Base-by-base conservation (phyloP, 2,797 vertebrate genomes). In the Florisuga fusca region DNA sequence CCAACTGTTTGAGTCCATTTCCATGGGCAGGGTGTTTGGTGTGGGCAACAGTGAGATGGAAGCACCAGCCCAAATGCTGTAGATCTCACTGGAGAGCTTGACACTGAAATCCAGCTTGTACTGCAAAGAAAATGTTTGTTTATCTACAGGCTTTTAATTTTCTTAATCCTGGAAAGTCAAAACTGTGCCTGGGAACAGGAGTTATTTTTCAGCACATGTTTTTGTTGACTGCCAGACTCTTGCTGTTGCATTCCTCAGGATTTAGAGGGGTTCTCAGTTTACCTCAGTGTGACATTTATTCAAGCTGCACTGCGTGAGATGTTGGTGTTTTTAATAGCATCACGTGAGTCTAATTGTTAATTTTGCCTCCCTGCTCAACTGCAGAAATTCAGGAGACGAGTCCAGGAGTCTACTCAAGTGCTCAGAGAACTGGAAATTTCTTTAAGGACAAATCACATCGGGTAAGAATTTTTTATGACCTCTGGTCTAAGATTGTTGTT, bases 371-470 rank as follows among this genome's bases (percentile, higher is more conserved):
- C 97, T 82, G 57, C 96, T 92, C 75, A 58, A 59, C 95, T 94
- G 31, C 91, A 99, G 99, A 99, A 99, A 97, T 99, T 99, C 98
- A 98, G 99, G 93, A 98, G 99, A 94, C 96, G 99, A 97, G 99
- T 99, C 94, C 99, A 99, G 95, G 99, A 99, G 96, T 99, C 99
- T 2, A 99, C 99, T 33, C 99, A 99, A 97, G 99, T 98, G 46
- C 98, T 99, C 76, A 96, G 99, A 97, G 99, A 99, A 97, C 98
- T 99, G 68, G 99, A 99, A 98, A 99, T 99, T 96, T 99, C 99
- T 29, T 98, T 99, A 89, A 98, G 99, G 82, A 99, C 99, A 55
- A 99, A 99, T 97, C 99, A 99, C 94, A 99, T 99, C 3, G 99
- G 99, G 99, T 99, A 98, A 99, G 99, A 82, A 14, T 18, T 48